A percentile compares a stretch with the other conserved stretches of the same genome.
phyloP scores from a whole-genome alignment of 2,797 vertebrate genomes.

The Pelobates cultripes region DNA sequence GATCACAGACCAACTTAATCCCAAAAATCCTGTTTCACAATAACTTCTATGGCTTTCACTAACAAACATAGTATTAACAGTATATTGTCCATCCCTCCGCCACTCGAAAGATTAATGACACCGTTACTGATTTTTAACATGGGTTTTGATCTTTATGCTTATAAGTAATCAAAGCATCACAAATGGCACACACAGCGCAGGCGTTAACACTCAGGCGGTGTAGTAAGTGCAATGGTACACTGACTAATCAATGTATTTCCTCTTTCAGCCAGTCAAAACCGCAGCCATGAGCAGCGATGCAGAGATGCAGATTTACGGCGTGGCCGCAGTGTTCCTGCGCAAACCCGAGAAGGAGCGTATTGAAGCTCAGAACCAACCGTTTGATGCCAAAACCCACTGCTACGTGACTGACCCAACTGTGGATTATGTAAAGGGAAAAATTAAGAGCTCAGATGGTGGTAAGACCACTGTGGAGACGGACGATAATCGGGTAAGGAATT shows the following conservation, averaged over 20 bases:
- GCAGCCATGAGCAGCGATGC: constrained; percentile 74
- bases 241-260: neutral
- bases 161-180: too few relatives aligned
- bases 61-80: too few relatives aligned
- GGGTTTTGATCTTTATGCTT: too few relatives aligned
- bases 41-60: too few relatives aligned
- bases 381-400: constrained; percentile 82
- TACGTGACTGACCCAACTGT: constrained; percentile 77
- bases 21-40: too few relatives aligned
- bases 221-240: neutral
- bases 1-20: too few relatives aligned
- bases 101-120: too few relatives aligned
- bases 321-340: constrained; percentile 77
- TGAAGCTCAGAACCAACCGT: constrained; percentile 79
- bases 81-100: too few relatives aligned
- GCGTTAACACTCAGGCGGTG: too few relatives aligned
- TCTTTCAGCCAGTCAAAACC: constrained; percentile 57
- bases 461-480: constrained; percentile 78
- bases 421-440: constrained; percentile 79
- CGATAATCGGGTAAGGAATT: constrained; percentile 71
- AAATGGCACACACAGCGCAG: too few relatives aligned
- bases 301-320: constrained; percentile 78
- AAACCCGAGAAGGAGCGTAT: constrained; percentile 80
- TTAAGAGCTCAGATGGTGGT: constrained; percentile 72
- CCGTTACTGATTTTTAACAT: too few relatives aligned